Base-by-base conservation (phyloP, 2,888 invertebrate species). In the Serrognathus titanus region DNA sequence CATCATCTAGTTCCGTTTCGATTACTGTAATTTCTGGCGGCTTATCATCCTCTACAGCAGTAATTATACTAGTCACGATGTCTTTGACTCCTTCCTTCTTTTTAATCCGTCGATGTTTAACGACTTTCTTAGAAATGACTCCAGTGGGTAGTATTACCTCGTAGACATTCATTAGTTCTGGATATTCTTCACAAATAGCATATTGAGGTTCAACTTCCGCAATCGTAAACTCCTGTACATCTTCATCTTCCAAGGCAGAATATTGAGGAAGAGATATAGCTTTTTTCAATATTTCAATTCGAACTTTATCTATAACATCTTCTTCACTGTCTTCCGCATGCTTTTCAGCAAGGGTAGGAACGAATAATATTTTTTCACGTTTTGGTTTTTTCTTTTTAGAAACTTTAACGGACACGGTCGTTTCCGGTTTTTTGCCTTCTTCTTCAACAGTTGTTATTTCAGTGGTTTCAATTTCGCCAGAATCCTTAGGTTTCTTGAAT, bases 401-500 rank as follows among this genome's bases (percentile, higher is more conserved):
- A 12, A 54, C 53, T 66, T 65, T 59, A 45, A 62, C 58, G 74
- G 73, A 51, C 73, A 75, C 51, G 57, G 78, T 76, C 60, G 76
- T 77, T 58, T 81, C 64, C 45, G 80, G 76, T 70, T 79, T 73
- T 64, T 72, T 75, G 40, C 71, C 75, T 55, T 69, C 79, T 56
- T 74, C 71, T 49, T 71, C 63, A 24, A 72, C 68, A 60, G 71
- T 77, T 2, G 75, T 64, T 57, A 78, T 73, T 69, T 80, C 78
- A 4, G 78, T 70, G 4, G 76, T 65, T 60, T 79, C 75, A 60
- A 43, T 43, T 43, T 43, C 43, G 5, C n/a, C 66, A 66, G 57
- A 58, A 64, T 67, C 53, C 62, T 65, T 53, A 57, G 64, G 67
- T 69, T 1, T 72, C 69, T 41, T 59, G 24, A 58, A 51, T 37